phyloP scores from a whole-genome alignment of 2,797 vertebrate genomes.

The Phalanger gymnotis region DNA sequence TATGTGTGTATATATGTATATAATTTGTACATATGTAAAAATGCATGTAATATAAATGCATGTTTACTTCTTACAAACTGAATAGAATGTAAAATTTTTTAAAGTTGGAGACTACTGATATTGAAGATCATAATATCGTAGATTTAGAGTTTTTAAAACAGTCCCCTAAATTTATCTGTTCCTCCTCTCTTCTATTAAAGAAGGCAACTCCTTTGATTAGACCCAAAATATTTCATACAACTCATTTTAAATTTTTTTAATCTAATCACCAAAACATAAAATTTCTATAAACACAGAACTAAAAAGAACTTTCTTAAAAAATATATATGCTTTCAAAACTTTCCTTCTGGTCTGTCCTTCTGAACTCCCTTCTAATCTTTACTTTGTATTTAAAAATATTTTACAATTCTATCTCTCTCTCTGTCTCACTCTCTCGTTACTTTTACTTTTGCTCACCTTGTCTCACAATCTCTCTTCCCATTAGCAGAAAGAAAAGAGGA shows the following conservation, averaged over 20 bases:
- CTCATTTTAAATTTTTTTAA: background rate
- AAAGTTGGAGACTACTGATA: background rate
- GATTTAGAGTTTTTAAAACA: background rate
- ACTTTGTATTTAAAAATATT: too few relatives aligned
- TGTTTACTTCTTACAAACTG: background rate
- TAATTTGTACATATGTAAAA: background rate
- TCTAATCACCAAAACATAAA: background rate
- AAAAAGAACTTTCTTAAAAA: background rate
- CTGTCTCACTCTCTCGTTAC: background rate
- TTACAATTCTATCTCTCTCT: too few relatives aligned
- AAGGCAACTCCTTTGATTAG: background rate
- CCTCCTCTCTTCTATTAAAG: background rate
- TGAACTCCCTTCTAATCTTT: background rate
- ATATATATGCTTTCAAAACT: background rate
- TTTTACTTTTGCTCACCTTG: background rate
- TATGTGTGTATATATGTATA: too few relatives aligned
- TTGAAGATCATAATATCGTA: background rate
- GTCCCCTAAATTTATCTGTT: background rate
- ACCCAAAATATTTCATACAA: background rate
- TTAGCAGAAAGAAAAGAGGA: background rate
- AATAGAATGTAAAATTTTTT: background rate
- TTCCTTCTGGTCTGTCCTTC: background rate
- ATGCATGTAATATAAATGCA: background rate
- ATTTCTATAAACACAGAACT: background rate
- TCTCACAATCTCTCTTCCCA: background rate